Percentiles rank a stretch among this genome's conserved stretches.
phyloP scores from a whole-genome alignment of 2,113 vertebrate species.

The Aldabrachelys gigantea region DNA sequence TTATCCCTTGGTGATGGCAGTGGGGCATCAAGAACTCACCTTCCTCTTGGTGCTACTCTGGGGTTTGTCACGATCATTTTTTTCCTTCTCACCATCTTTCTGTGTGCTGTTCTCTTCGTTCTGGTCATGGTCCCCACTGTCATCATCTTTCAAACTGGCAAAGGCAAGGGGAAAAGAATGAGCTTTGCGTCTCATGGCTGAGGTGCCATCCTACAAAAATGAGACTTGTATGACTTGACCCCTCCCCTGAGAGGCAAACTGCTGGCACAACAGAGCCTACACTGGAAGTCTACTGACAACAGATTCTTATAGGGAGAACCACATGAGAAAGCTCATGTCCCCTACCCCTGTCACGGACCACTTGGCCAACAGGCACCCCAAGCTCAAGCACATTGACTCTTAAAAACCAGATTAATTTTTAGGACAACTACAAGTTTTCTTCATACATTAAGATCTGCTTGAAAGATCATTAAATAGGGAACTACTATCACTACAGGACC shows the following conservation, averaged over 20 bases:
- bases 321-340: not conserved
- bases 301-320: not conserved
- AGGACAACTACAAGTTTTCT: not conserved
- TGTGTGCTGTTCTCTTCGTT: constrained; percentile 88
- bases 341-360: not conserved
- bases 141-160: constrained; percentile 86
- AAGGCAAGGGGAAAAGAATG: not conserved
- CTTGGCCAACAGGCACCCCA: not conserved
- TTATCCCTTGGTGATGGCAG: fast-evolving
- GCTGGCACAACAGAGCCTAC: not conserved
- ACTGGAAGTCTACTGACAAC: not conserved
- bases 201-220: not conserved
- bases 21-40: constrained; percentile 60
- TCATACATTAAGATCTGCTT: not conserved
- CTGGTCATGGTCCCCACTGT: constrained; percentile 88
- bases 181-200: not conserved
- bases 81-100: constrained; percentile 92
- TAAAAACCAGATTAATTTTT: not conserved
- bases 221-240: fast-evolving
- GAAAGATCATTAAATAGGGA: not conserved
- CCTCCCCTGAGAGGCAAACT: fast-evolving
- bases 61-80: constrained; percentile 80
- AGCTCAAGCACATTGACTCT: not conserved
- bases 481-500: not conserved
- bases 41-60: constrained; percentile 82